phyloP scores from a whole-genome alignment of 1,140 invertebrate species.

The honey bee (Apis mellifera) region Amel_HAv3.1 CM009938.2:4051001-4051500 shows the following conservation, averaged over 20 bases:
- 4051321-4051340: no score
- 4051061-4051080: neutral
- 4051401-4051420: no score
- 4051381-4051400: no score
- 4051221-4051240: neutral
- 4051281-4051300: conserved; percentile 27
- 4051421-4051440: no score
- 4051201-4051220: conserved; percentile 22
- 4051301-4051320: no score
- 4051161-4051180: conserved; percentile 56
- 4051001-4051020: no score
- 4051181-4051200: conserved; percentile 43
- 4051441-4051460: conserved; percentile 6
- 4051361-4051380: no score
- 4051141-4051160: conserved; percentile 59
- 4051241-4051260: conserved; percentile 44
- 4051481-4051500: neutral
- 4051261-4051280: conserved; percentile 10
- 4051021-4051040: conserved; percentile 17
- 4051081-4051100: neutral
- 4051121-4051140: conserved; percentile 25
- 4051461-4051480: conserved; percentile 3
- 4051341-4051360: no score
- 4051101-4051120: conserved; percentile 28
- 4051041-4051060: neutral